Evolutionary conservation across 2,113 vertebrate genomes (phyloP).

Genomic region (Eupsittula cactorum): DNA sequence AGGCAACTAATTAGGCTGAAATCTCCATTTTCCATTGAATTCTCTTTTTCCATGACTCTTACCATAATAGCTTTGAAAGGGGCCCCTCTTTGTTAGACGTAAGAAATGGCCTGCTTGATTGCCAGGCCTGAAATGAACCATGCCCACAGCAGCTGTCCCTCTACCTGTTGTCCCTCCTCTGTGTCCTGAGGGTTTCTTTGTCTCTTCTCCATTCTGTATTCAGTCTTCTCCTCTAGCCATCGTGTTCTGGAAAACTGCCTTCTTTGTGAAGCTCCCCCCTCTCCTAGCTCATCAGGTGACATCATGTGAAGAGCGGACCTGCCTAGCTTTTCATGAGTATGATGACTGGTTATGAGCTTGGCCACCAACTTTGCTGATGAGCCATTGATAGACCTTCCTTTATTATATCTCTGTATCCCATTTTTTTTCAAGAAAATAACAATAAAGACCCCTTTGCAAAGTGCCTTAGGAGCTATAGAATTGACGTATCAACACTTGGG

Average conservation of each 20-base stretch:
- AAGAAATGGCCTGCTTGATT: background rate
- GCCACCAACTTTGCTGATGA: background rate
- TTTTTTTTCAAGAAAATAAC: background rate
- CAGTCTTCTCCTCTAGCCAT: background rate
- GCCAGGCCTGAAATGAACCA: background rate
- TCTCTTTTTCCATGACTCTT: background rate
- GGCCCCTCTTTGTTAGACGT: background rate
- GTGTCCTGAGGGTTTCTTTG: background rate
- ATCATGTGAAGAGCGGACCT: background rate
- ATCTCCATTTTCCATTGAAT: background rate
- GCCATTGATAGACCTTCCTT: background rate
- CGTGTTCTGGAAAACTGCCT: background rate
- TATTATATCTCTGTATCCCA: background rate
- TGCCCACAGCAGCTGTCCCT: background rate
- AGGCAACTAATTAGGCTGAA: background rate
- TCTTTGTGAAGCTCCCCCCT: background rate
- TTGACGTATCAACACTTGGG: background rate
- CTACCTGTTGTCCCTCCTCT: background rate
- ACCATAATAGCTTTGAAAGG: background rate
- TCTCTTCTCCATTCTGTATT: background rate
- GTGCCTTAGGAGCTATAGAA: background rate
- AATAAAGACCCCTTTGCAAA: background rate
- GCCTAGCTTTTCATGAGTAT: background rate
- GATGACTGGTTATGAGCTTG: background rate
- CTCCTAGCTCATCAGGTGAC: background rate